Percentiles rank a stretch among this genome's conserved stretches.
phyloP scores from a whole-genome alignment of 2,113 vertebrate species.

The Neogobius melanostomus region DNA sequence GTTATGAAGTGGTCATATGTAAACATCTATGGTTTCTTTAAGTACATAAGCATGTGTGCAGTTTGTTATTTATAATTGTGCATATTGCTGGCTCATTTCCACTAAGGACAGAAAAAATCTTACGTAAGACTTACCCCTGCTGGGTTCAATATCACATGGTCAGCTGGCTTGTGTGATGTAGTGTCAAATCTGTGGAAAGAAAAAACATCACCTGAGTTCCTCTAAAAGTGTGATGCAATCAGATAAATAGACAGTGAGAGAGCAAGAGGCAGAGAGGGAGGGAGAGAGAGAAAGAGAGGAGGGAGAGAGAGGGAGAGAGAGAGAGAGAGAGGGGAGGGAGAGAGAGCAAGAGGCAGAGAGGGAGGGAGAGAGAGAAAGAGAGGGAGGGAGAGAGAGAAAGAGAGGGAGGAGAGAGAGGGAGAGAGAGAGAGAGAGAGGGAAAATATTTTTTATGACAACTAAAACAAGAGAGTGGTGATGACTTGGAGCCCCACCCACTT shows the following conservation, averaged over 20 bases:
- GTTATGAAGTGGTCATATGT: too few species aligned
- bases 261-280: too few species aligned
- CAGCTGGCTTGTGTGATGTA: conserved; percentile 44
- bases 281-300: background rate
- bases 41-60: background rate
- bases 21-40: background rate
- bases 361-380: too few species aligned
- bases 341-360: too few species aligned
- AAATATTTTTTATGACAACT: conserved; percentile 20
- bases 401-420: too few species aligned
- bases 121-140: conserved; percentile 63
- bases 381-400: too few species aligned
- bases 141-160: conserved; percentile 64
- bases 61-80: too few species aligned
- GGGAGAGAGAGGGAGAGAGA: too few species aligned
- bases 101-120: conserved; percentile 4
- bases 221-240: conserved; percentile 11
- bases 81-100: background rate
- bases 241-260: background rate
- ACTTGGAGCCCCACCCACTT: conserved; percentile 52
- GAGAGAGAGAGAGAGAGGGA: too few species aligned
- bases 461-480: conserved; percentile 50
- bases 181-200: conserved; percentile 30
- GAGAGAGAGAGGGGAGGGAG: too few species aligned
- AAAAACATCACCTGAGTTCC: conserved; percentile 21